These are phyloP conservation scores for Megaceryle torquata DNA, from an alignment of 2,113 vertebrate species.

Conservation along the genomic window DNA sequence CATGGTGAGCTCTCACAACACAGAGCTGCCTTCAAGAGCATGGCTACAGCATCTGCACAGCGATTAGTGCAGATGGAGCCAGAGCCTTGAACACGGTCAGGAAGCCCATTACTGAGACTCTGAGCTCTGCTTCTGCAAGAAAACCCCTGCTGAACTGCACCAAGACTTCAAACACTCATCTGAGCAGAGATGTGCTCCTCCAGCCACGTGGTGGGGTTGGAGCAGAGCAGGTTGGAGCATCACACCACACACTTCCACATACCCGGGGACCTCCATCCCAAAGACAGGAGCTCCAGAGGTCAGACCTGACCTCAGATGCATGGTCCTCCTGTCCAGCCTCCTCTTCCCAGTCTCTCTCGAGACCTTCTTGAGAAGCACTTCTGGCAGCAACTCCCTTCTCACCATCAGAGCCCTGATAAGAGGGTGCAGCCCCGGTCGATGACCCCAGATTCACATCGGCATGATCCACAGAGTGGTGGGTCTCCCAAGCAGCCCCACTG, in stretches of 20 bases:
- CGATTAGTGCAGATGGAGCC: background rate
- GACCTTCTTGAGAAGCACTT: background rate
- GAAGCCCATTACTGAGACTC: rapidly evolving
- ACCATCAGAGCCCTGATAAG: background rate
- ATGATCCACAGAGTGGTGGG: background rate
- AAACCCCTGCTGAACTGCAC: background rate
- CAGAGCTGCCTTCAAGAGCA: background rate
- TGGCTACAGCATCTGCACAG: background rate
- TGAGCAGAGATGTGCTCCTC: background rate
- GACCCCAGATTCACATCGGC: background rate
- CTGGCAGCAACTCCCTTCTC: background rate
- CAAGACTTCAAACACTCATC: too few species aligned
- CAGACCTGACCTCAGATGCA: background rate
- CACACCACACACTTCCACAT: rapidly evolving
- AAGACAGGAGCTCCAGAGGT: background rate
- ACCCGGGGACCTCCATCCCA: background rate
- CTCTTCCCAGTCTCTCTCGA: background rate
- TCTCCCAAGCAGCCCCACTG: background rate
- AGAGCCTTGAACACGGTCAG: background rate
- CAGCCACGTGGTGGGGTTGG: rapidly evolving
- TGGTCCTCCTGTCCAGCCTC: background rate
- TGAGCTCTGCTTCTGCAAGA: background rate
- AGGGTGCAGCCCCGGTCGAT: background rate
- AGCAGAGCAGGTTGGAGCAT: background rate
- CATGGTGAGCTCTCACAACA: background rate